These are phyloP conservation scores for Andrena fulva DNA, from an alignment of 2,888 invertebrate species.

Conservation along the genomic window DNA sequence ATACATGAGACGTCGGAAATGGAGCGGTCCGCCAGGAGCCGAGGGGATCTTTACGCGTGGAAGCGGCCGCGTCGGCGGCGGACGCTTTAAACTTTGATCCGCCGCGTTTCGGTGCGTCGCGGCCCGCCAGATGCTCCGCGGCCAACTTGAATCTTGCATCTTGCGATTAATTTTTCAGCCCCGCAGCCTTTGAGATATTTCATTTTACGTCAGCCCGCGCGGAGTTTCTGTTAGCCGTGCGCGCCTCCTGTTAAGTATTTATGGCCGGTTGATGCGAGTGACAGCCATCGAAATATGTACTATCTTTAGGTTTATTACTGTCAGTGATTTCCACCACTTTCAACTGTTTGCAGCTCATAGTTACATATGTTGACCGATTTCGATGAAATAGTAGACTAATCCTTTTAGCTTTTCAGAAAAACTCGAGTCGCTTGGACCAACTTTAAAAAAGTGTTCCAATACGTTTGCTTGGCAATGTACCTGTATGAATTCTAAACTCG, in stretches of 20 bases:
- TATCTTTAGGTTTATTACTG: too few species aligned
- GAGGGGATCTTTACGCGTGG: slow-evolving; percentile 44
- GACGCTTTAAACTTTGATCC: slow-evolving; percentile 51
- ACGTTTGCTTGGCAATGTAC: too few species aligned
- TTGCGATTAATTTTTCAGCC: neutral
- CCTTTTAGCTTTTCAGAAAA: too few species aligned
- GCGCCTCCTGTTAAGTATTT: neutral
- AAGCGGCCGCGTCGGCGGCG: slow-evolving; percentile 1
- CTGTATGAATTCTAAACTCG: neutral
- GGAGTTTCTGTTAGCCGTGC: neutral
- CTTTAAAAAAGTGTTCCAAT: too few species aligned
- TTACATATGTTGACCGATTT: too few species aligned
- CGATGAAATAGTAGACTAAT: too few species aligned
- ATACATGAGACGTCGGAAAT: slow-evolving; percentile 59
- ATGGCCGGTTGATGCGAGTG: neutral
- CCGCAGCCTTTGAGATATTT: neutral
- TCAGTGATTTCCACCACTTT: too few species aligned
- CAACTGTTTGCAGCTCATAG: too few species aligned
- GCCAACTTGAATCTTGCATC: slow-evolving; percentile 20
- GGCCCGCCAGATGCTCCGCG: neutral
- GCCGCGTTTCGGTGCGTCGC: slow-evolving; percentile 12
- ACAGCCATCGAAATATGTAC: neutral
- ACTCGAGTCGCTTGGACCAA: too few species aligned
- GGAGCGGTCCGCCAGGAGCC: slow-evolving; percentile 17
- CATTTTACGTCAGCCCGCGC: neutral